These are phyloP conservation scores for Hydrotaea cyrtoneurina DNA, from an alignment of 2,888 invertebrate genomes.

Conservation along the genomic window DNA sequence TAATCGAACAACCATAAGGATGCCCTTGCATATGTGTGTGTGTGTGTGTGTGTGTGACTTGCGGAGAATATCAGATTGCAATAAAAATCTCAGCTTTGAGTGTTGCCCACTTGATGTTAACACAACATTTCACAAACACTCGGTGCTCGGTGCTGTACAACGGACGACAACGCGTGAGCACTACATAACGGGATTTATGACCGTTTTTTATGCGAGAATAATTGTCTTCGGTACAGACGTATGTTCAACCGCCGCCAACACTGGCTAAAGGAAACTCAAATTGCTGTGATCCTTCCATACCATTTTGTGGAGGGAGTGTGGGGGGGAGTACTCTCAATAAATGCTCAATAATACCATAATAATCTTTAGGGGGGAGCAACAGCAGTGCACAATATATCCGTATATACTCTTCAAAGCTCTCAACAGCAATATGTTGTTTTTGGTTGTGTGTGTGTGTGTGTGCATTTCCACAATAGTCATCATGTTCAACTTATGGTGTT, in stretches of 20 bases:
- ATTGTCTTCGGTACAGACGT: conserved; percentile 38
- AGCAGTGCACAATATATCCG: background rate
- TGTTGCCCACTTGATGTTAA: conserved; percentile 64
- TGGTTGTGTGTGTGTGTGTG: conserved; percentile 67
- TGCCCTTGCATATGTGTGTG: background rate
- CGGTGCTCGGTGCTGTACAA: conserved; percentile 16
- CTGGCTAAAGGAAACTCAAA: conserved; percentile 55
- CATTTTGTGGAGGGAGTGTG: conserved; percentile 14
- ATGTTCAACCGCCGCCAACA: background rate
- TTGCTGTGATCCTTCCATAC: conserved; percentile 24
- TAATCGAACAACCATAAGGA: conserved; percentile 21
- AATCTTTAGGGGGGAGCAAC: conserved; percentile 13
- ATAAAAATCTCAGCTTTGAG: conserved; percentile 53
- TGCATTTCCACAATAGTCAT: conserved; percentile 28
- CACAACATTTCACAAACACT: conserved; percentile 65
- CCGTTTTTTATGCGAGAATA: conserved; percentile 51
- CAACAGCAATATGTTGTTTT: conserved; percentile 7
- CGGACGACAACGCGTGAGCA: background rate
- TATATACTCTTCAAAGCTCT: background rate
- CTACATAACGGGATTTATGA: conserved; percentile 64
- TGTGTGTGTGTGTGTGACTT: background rate
- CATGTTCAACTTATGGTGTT: conserved; percentile 75
- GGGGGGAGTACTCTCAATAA: background rate
- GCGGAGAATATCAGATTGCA: background rate
- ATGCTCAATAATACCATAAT: conserved; percentile 45